These are phyloP conservation scores for Poecilus cupreus DNA, from an alignment of 2,888 invertebrate species.

Conservation along the genomic window DNA sequence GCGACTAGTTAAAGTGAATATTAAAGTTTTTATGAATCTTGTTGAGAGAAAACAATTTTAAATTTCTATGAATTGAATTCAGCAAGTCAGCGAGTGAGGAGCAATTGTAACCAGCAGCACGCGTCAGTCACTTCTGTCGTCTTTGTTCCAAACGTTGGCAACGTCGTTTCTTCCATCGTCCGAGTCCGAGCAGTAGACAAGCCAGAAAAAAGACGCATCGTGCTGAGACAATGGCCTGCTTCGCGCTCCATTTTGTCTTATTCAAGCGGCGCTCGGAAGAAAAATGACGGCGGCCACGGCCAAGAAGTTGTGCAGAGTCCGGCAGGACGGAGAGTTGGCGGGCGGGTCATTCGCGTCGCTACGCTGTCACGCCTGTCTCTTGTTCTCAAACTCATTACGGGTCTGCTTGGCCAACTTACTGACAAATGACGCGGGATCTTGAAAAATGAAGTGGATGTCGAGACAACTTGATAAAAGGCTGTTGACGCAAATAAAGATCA, in stretches of 20 bases:
- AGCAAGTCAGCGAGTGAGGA: not conserved
- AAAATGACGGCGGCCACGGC: conserved; percentile 34
- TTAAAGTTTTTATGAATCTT: conserved; percentile 13
- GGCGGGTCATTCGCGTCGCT: conserved; percentile 53
- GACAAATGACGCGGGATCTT: conserved; percentile 72
- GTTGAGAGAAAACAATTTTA: conserved; percentile 14
- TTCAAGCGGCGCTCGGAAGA: conserved; percentile 34
- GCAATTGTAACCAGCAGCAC: conserved; percentile 22
- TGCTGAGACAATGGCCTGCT: conserved; percentile 30
- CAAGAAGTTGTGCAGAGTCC: conserved; percentile 1
- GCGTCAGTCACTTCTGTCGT: conserved; percentile 29
- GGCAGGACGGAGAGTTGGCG: not conserved
- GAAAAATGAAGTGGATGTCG: conserved; percentile 72
- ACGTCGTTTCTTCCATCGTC: not conserved
- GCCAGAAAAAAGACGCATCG: conserved; percentile 39
- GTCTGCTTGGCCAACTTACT: conserved; percentile 68
- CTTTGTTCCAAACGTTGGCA: conserved; percentile 4
- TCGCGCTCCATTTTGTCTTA: conserved; percentile 44
- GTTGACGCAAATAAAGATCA: conserved; percentile 70
- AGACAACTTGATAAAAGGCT: conserved; percentile 73
- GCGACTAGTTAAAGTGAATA: not conserved
- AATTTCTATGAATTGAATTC: conserved; percentile 12
- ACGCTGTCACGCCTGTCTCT: conserved; percentile 71
- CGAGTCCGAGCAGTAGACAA: not conserved
- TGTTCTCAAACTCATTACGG: conserved; percentile 73